These are phyloP conservation scores for Acanthisitta chloris DNA, from an alignment of 2,113 vertebrate species.

Conservation along the genomic window DNA sequence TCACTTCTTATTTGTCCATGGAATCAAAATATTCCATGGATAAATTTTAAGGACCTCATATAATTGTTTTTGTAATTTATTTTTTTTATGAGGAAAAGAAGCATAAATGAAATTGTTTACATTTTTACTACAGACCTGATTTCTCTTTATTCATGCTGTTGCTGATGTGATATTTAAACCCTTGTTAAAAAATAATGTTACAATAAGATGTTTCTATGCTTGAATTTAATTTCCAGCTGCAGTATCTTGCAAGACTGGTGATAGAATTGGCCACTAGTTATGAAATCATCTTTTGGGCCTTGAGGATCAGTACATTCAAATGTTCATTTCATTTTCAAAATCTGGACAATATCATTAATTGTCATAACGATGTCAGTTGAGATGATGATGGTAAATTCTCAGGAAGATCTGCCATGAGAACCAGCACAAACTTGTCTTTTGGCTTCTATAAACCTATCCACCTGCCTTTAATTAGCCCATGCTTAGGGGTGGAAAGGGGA, in stretches of 20 bases:
- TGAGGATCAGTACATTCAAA: not conserved
- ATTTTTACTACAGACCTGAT: not conserved
- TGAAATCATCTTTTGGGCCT: not conserved
- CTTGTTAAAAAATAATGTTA: not conserved
- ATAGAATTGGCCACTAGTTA: not conserved
- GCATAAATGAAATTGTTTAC: not conserved
- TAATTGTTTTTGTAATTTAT: not conserved
- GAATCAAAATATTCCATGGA: conserved; percentile 1
- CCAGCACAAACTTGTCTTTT: not conserved
- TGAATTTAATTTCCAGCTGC: not conserved
- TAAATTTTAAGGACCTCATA: not conserved
- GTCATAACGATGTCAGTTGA: not conserved
- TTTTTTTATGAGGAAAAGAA: not conserved
- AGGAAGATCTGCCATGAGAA: not conserved
- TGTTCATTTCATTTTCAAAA: not conserved
- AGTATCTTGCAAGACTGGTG: not conserved
- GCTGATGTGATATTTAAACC: not conserved
- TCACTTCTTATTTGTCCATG: not conserved
- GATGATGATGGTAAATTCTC: not conserved
- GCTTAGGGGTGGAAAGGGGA: not conserved
- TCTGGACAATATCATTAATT: not conserved
- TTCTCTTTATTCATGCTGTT: not conserved
- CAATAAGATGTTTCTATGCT: not conserved
- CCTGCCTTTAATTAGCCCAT: not conserved
- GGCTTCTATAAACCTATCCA: not conserved